Percentiles rank a stretch among this genome's conserved stretches.
These are phyloP conservation scores for Neodiprion virginianus DNA, from an alignment of 1,140 invertebrate species.

Conservation along the genomic window DNA sequence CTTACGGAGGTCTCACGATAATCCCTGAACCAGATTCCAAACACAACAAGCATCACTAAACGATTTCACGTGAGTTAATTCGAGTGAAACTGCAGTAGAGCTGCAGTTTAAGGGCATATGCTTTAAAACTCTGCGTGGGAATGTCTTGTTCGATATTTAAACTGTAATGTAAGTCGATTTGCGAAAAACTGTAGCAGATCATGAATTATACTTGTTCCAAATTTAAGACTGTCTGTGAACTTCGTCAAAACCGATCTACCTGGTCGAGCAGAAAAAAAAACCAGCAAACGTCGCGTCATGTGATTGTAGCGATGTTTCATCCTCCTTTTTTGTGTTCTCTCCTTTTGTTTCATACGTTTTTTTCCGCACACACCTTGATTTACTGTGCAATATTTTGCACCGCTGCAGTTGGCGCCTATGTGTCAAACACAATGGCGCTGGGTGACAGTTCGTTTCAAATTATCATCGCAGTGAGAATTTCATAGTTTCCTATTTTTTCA, in stretches of 20 bases:
- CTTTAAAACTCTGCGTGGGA: background rate
- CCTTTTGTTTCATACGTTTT: background rate
- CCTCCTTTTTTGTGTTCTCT: no score
- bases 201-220: no score
- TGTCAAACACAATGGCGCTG: conserved; percentile 32
- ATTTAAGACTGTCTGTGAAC: no score
- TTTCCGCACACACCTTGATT: conserved; percentile 31
- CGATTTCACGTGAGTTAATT: conserved; percentile 16
- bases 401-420: conserved; percentile 20
- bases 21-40: conserved; percentile 34
- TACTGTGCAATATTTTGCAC: conserved; percentile 36
- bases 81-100: background rate
- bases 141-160: background rate
- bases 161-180: no score
- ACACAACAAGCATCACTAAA: conserved; percentile 41
- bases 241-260: no score
- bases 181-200: no score
- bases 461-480: conserved; percentile 26
- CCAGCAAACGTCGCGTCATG: no score
- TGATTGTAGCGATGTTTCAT: no score
- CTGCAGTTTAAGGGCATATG: background rate
- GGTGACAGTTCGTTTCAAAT: conserved; percentile 39
- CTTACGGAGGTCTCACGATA: conserved; percentile 57
- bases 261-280: no score
- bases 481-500: background rate